phyloP scores from a whole-genome alignment of 2,888 invertebrate species.

The Hololepta plana region DNA sequence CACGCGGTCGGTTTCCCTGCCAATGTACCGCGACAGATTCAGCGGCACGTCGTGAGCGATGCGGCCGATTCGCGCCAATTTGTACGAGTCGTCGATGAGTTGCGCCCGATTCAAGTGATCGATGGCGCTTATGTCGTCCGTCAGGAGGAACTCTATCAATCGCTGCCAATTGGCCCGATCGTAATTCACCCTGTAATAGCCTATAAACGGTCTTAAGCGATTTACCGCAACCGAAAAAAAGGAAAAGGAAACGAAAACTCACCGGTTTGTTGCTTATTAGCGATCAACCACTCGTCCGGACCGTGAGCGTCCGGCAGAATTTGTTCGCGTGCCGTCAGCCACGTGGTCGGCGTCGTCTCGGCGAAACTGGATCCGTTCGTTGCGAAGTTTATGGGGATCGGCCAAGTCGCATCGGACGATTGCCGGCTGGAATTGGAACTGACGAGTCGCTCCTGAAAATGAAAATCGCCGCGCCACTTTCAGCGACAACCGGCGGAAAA shows the following conservation, averaged over 20 bases:
- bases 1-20: constrained; percentile 37
- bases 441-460: no score
- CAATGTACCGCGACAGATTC: constrained; percentile 38
- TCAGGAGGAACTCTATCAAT: constrained; percentile 24
- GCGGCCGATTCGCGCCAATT: constrained; percentile 35
- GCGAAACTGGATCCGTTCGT: constrained; percentile 23
- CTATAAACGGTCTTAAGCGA: no score
- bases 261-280: constrained; percentile 41
- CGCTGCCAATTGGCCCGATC: constrained; percentile 25
- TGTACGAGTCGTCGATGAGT: constrained; percentile 32
- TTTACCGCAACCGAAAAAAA: no score
- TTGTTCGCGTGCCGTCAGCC: constrained; percentile 25
- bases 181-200: constrained; percentile 25
- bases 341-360: constrained; percentile 28
- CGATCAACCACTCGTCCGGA: constrained; percentile 32
- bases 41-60: constrained; percentile 35
- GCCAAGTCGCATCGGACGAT: no score
- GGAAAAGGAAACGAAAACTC: no score
- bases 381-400: constrained; percentile 19
- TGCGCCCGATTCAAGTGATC: constrained; percentile 35
- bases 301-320: not conserved
- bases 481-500: no score
- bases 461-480: no score
- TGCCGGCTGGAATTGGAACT: no score
- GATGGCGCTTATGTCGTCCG: constrained; percentile 27